A percentile compares a stretch with the other conserved stretches of the same genome.
phyloP scores from a whole-genome alignment of 2,888 invertebrate species.

The Malacosoma neustria region DNA sequence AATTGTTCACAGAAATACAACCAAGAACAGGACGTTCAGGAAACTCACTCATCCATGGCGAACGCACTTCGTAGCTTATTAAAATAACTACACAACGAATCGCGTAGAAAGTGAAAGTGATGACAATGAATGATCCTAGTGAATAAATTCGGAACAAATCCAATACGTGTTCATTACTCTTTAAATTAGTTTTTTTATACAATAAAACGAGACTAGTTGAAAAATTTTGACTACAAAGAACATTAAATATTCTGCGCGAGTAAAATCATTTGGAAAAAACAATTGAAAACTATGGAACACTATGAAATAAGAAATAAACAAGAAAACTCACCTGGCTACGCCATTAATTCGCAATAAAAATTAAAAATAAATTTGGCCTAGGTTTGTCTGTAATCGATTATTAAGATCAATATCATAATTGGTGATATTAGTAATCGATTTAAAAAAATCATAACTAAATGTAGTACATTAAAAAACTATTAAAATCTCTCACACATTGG shows the following conservation, averaged over 20 bases:
- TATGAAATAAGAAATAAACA: conserved; percentile 70
- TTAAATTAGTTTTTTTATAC: conserved; percentile 54
- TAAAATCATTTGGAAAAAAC: conserved; percentile 70
- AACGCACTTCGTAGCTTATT: conserved; percentile 50
- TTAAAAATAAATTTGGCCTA: too few species aligned
- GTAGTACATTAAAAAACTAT: too few species aligned
- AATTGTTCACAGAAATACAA: conserved; percentile 44
- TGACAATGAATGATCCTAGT: conserved; percentile 71
- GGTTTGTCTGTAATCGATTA: too few species aligned
- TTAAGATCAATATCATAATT: too few species aligned
- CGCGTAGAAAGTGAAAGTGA: conserved; percentile 72
- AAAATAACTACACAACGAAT: conserved; percentile 57
- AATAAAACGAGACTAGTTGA: conserved; percentile 59
- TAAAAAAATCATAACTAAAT: too few species aligned
- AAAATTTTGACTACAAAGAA: conserved; percentile 67
- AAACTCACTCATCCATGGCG: conserved; percentile 73
- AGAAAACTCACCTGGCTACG: conserved; percentile 74
- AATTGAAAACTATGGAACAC: conserved; percentile 68
- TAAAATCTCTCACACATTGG: too few species aligned
- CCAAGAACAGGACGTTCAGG: conserved; percentile 35
- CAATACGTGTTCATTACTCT: conserved; percentile 74
- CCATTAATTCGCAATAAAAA: conserved; percentile 75
- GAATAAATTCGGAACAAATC: conserved; percentile 71
- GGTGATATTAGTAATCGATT: too few species aligned
- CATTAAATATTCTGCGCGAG: conserved; percentile 62